Evolutionary conservation across 2,888 invertebrate genomes (phyloP).

Genomic region (Hyles lineata): DNA sequence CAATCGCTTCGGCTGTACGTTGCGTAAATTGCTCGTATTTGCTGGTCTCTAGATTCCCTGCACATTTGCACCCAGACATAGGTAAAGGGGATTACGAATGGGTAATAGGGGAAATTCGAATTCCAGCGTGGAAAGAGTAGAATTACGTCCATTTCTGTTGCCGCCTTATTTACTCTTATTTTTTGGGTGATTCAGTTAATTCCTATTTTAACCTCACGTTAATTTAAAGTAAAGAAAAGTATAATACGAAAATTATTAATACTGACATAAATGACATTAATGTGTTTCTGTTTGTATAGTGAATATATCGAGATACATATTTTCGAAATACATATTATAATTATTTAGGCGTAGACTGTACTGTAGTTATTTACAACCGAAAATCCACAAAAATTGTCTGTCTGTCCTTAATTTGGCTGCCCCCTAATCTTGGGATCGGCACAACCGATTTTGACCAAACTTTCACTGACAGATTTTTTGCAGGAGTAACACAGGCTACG

Average conservation of each 20-base stretch:
- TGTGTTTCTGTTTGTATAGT: too few relatives aligned
- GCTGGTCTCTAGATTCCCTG: conserved; percentile 16
- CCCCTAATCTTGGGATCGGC: too few relatives aligned
- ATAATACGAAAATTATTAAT: neutral
- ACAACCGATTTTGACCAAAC: too few relatives aligned
- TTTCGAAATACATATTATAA: too few relatives aligned
- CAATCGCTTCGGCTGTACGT: conserved; percentile 7
- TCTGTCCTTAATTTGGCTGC: too few relatives aligned
- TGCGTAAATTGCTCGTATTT: conserved; percentile 22
- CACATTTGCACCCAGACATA: conserved; percentile 2
- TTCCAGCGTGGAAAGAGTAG: conserved; percentile 1
- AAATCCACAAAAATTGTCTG: too few relatives aligned
- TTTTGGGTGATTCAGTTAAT: neutral
- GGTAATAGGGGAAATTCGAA: conserved; percentile 27
- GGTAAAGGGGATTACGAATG: conserved; percentile 20
- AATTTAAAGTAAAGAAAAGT: neutral
- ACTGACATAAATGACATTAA: neutral
- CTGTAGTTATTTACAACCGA: too few relatives aligned
- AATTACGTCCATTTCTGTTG: neutral
- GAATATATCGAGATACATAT: too few relatives aligned
- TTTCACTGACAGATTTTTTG: too few relatives aligned
- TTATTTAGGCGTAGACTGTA: too few relatives aligned
- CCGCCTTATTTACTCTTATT: neutral
- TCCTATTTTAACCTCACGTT: neutral
- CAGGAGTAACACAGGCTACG: too few relatives aligned